Conservation (phyloP, 2,888 invertebrate genomes). For the Meloe dianella region DNA sequence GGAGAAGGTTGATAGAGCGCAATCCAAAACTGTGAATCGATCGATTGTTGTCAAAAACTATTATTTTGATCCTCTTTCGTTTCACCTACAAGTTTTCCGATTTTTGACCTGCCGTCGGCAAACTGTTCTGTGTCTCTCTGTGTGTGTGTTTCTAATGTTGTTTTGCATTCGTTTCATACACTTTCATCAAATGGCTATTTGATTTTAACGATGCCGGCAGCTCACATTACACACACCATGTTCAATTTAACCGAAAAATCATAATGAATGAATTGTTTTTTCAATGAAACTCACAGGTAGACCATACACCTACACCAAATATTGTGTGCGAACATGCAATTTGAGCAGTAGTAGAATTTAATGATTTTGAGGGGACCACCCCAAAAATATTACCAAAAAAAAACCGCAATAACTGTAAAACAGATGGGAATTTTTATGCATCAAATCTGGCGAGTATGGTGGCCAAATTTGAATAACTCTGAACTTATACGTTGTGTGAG, state of each 20-base stretch:
- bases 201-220: neutral
- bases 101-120: neutral
- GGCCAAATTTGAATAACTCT: neutral
- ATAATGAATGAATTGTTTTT: neutral
- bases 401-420: neutral
- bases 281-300: neutral
- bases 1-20: too few species aligned
- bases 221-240: neutral
- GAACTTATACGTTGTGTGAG: too few species aligned
- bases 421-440: too few species aligned
- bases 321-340: neutral
- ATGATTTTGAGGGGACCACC: neutral
- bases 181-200: neutral
- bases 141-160: neutral
- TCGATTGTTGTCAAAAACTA: too few species aligned
- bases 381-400: neutral
- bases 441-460: neutral
- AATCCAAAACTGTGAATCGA: too few species aligned
- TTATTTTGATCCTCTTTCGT: too few species aligned
- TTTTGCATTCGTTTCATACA: neutral
- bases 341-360: neutral
- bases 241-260: neutral
- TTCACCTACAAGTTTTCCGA: too few species aligned
- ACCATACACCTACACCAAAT: neutral
- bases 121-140: too few species aligned